phyloP scores from a whole-genome alignment of 2,888 invertebrate species.

The Orthonevra nobilis region DNA sequence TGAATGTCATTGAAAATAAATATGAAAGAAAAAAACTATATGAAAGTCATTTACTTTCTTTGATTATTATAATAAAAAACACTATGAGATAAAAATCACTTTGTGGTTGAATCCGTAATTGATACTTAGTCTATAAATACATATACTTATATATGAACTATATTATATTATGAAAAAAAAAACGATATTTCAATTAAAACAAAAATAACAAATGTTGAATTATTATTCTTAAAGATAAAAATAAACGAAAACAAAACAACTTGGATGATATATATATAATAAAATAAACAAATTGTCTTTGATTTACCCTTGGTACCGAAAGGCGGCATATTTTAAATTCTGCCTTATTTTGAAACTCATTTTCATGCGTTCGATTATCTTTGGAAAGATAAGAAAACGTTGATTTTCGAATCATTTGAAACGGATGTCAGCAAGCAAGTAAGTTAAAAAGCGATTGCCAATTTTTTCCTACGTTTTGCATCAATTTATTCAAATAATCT shows the following conservation, averaged over 20 bases:
- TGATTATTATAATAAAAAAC: slow-evolving; percentile 11
- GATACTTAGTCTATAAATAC: slow-evolving; percentile 59
- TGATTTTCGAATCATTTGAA: too few species aligned
- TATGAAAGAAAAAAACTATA: slow-evolving; percentile 4
- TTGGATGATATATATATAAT: slow-evolving; percentile 51
- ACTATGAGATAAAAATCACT: slow-evolving; percentile 36
- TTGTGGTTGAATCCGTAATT: slow-evolving; percentile 53
- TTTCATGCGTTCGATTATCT: too few species aligned
- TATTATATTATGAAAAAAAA: slow-evolving; percentile 46
- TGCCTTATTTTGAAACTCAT: too few species aligned
- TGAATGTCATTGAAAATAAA: slow-evolving; percentile 44
- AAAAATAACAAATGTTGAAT: slow-evolving; percentile 53
- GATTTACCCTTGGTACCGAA: too few species aligned
- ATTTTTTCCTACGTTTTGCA: too few species aligned
- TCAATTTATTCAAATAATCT: too few species aligned
- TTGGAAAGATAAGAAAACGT: too few species aligned
- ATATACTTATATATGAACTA: slow-evolving; percentile 54
- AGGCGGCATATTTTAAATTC: too few species aligned
- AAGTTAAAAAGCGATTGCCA: too few species aligned
- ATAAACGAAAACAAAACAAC: slow-evolving; percentile 54
- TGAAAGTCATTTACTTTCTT: slow-evolving; percentile 40
- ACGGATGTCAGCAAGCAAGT: too few species aligned
- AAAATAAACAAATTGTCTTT: too few species aligned
- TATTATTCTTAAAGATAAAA: slow-evolving; percentile 64
- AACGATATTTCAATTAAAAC: slow-evolving; percentile 49